These are phyloP conservation scores for Plagodis dolabraria DNA, from an alignment of 2,888 invertebrate genomes.

Conservation along the genomic window DNA sequence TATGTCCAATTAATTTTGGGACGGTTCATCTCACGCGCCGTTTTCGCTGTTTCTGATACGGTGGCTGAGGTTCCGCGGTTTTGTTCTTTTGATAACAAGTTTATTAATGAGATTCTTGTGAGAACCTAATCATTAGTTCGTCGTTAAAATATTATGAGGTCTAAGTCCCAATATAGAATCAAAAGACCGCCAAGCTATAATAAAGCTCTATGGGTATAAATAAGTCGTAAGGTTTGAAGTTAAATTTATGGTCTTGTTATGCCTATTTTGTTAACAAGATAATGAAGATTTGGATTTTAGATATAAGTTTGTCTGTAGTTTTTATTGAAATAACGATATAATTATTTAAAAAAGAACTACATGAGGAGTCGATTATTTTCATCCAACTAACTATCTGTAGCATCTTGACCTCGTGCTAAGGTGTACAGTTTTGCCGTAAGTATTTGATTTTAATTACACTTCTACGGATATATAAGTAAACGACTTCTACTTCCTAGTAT, in stretches of 20 bases:
- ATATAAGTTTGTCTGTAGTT: too few relatives aligned
- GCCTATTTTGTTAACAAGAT: constrained; percentile 5
- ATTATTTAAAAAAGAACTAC: too few relatives aligned
- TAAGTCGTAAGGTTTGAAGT: background rate
- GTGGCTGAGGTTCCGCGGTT: constrained; percentile 48
- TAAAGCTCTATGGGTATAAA: constrained; percentile 7
- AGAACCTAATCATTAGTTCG: constrained; percentile 24
- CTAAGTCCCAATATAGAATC: constrained; percentile 15
- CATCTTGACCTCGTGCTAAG: too few relatives aligned
- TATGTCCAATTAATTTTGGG: constrained; percentile 81
- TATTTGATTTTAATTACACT: too few relatives aligned
- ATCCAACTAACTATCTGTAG: too few relatives aligned
- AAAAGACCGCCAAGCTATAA: constrained; percentile 10
- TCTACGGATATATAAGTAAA: too few relatives aligned
- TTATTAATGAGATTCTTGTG: constrained; percentile 35
- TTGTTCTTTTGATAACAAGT: constrained; percentile 34
- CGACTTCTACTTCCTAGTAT: too few relatives aligned
- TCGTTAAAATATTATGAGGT: constrained; percentile 24
- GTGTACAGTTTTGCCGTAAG: too few relatives aligned
- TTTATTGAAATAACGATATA: too few relatives aligned
- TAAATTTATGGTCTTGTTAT: background rate
- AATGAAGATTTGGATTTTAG: too few relatives aligned
- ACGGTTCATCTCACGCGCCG: constrained; percentile 64
- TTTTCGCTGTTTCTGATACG: constrained; percentile 64
- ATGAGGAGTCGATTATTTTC: too few relatives aligned